Conservation (phyloP, 2,888 invertebrate genomes). For the Athetis lepigone region DNA sequence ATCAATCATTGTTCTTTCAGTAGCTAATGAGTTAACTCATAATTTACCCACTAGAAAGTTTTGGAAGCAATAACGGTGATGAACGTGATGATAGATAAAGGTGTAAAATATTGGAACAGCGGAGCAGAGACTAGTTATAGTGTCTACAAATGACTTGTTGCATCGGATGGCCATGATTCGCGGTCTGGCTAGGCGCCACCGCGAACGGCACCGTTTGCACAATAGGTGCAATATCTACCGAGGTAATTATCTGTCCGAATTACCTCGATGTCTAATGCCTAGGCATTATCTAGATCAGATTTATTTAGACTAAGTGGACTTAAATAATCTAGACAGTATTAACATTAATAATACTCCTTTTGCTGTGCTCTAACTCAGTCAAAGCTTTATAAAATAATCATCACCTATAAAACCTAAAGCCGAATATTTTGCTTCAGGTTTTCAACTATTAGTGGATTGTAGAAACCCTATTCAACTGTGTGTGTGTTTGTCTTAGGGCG, state of each 20-base stretch:
- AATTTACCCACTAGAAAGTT: no score
- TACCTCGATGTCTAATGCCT: no score
- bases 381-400: neutral
- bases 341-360: no score
- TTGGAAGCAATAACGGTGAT: no score
- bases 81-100: constrained; percentile 23
- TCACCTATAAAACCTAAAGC: constrained; percentile 14
- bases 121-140: constrained; percentile 61
- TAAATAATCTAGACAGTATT: constrained; percentile 35
- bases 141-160: constrained; percentile 73
- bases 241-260: no score
- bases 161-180: constrained; percentile 72
- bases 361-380: constrained; percentile 7
- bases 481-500: neutral
- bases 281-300: constrained; percentile 34
- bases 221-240: constrained; percentile 60
- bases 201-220: constrained; percentile 75
- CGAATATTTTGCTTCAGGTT: constrained; percentile 8
- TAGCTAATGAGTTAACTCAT: no score
- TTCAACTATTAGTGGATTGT: no score
- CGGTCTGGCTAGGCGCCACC: constrained; percentile 78
- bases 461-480: neutral
- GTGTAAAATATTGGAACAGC: constrained; percentile 48
- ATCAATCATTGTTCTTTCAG: neutral
- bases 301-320: constrained; percentile 38